These are phyloP conservation scores for Pipra filicauda DNA, from an alignment of 2,113 vertebrate species.

Conservation along the genomic window DNA sequence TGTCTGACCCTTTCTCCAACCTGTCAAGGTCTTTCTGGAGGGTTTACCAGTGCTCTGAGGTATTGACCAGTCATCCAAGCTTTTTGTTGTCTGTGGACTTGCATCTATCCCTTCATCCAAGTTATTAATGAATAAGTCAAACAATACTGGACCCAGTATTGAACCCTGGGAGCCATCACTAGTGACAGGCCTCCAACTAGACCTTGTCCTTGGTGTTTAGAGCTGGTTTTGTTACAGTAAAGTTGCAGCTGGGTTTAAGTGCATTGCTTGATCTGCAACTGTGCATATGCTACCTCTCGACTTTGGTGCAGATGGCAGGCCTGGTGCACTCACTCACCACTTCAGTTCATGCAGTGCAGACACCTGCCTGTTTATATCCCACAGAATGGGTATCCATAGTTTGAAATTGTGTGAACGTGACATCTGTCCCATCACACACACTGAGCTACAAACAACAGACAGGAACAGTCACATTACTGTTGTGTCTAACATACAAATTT, in stretches of 20 bases:
- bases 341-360: no score
- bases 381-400: background rate
- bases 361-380: background rate
- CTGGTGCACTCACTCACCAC: accelerated
- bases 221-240: background rate
- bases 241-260: background rate
- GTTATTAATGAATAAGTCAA: background rate
- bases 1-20: background rate
- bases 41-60: background rate
- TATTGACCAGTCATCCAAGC: no score
- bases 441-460: background rate
- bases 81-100: background rate
- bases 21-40: no score
- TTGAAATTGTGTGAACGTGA: background rate
- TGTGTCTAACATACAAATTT: background rate
- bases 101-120: background rate
- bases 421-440: background rate
- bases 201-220: background rate
- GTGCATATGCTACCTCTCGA: accelerated
- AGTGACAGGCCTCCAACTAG: background rate
- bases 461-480: accelerated
- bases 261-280: background rate
- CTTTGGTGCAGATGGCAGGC: background rate
- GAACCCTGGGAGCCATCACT: no score
- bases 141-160: accelerated